These are phyloP conservation scores for Boleophthalmus pectinirostris DNA, from an alignment of 2,113 vertebrate genomes.

Conservation along the genomic window DNA sequence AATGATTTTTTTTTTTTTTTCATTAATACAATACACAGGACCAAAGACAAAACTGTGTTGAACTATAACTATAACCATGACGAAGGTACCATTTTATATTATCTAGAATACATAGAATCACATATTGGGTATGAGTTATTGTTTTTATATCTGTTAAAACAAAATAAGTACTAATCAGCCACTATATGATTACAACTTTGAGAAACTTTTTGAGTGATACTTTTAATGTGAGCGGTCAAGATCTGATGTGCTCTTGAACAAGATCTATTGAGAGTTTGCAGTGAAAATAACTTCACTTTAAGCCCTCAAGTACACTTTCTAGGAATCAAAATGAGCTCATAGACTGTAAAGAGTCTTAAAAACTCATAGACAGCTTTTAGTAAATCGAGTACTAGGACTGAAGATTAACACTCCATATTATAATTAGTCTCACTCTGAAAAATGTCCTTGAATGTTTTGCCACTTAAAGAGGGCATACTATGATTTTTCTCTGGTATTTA, in stretches of 20 bases:
- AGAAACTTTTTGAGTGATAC: background rate
- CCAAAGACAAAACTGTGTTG: too few relatives aligned
- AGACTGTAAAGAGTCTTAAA: background rate
- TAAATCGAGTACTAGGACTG: background rate
- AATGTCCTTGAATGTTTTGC: conserved; percentile 2
- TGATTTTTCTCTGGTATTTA: background rate
- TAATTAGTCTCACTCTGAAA: background rate
- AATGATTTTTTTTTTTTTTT: too few relatives aligned
- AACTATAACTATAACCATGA: too few relatives aligned
- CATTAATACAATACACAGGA: too few relatives aligned
- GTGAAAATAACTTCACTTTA: conserved; percentile 8
- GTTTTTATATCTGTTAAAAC: too few relatives aligned
- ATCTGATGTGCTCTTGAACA: conserved; percentile 31
- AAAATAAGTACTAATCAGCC: conserved; percentile 37
- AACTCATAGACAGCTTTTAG: background rate
- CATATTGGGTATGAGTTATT: too few relatives aligned
- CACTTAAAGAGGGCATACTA: background rate
- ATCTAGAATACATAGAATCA: too few relatives aligned
- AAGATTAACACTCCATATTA: background rate
- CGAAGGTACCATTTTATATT: too few relatives aligned
- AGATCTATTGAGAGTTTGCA: background rate
- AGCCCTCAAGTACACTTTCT: conserved; percentile 17
- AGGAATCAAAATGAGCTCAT: conserved; percentile 26
- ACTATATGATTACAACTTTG: conserved; percentile 40
- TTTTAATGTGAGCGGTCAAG: conserved; percentile 32